Evolutionary conservation across 2,888 invertebrate genomes (phyloP).

Genomic region (Operophtera brumata): DNA sequence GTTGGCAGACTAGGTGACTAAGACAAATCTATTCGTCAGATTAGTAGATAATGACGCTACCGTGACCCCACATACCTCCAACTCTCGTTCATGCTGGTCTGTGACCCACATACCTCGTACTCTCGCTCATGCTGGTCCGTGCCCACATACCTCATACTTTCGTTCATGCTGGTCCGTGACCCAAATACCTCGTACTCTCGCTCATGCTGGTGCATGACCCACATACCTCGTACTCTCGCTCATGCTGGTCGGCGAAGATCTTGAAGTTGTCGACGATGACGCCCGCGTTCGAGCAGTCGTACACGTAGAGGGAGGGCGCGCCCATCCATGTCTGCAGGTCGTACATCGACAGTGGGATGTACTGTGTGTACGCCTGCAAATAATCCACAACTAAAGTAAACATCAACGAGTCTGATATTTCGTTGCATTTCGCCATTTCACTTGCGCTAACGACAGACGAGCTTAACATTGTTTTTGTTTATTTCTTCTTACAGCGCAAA

Average conservation of each 20-base stretch:
- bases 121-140: slow-evolving; percentile 95
- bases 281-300: slow-evolving; percentile 99
- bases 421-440: too few species aligned
- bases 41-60: too few species aligned
- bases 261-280: slow-evolving; percentile 95
- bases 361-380: slow-evolving; percentile 95
- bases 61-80: too few species aligned
- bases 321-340: slow-evolving; percentile 99
- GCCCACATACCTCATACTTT: too few species aligned
- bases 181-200: background rate
- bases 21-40: too few species aligned
- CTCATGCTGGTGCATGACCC: background rate
- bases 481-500: too few species aligned
- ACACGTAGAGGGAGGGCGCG: slow-evolving; percentile 98
- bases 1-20: too few species aligned
- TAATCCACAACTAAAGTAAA: background rate
- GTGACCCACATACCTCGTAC: slow-evolving; percentile 46
- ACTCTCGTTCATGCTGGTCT: background rate
- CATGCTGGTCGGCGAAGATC: slow-evolving; percentile 94
- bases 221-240: slow-evolving; percentile 82
- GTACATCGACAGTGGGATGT: slow-evolving; percentile 98
- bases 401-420: too few species aligned
- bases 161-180: too few species aligned
- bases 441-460: too few species aligned
- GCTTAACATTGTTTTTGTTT: too few species aligned